phyloP scores from a whole-genome alignment of 2,797 vertebrate genomes.

The Petrocephalus sullivani region DNA sequence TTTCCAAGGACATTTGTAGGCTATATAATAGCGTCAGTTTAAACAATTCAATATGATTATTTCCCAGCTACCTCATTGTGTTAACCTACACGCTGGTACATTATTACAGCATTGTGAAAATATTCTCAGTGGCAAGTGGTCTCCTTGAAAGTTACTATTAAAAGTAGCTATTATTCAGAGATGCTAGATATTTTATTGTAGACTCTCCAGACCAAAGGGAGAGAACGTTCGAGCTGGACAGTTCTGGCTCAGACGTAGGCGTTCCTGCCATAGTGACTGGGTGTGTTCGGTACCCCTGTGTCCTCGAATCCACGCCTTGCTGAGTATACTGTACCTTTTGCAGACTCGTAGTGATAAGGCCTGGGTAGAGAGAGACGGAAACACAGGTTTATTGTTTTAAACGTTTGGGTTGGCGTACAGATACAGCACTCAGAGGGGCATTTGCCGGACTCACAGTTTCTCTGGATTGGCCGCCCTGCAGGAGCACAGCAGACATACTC shows the following conservation, averaged over 20 bases:
- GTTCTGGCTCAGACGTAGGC: conserved; percentile 18
- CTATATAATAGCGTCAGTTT: background rate
- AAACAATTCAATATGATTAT: background rate
- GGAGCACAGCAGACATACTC: conserved; percentile 52
- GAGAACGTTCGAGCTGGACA: background rate
- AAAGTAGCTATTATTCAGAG: background rate
- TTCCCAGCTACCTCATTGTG: background rate
- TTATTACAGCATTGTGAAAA: background rate
- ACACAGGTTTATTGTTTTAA: background rate
- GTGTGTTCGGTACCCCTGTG: background rate
- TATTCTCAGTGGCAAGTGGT: background rate
- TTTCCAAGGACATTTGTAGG: background rate
- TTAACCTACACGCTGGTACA: background rate
- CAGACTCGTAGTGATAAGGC: conserved; percentile 12
- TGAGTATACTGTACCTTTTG: background rate
- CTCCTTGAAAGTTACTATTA: background rate
- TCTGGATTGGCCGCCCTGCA: conserved; percentile 41
- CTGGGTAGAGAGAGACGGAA: background rate
- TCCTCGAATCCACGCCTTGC: background rate
- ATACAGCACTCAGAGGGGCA: background rate
- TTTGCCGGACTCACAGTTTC: conserved; percentile 47
- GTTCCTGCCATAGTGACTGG: conserved; percentile 19
- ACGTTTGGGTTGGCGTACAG: background rate
- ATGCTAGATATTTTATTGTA: background rate
- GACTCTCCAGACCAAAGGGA: background rate